Evolutionary conservation across 1,140 invertebrate species (phyloP), one percentile per base, ranked within the genome.

Genomic region (Drosophila sulfurigaster): DNA sequence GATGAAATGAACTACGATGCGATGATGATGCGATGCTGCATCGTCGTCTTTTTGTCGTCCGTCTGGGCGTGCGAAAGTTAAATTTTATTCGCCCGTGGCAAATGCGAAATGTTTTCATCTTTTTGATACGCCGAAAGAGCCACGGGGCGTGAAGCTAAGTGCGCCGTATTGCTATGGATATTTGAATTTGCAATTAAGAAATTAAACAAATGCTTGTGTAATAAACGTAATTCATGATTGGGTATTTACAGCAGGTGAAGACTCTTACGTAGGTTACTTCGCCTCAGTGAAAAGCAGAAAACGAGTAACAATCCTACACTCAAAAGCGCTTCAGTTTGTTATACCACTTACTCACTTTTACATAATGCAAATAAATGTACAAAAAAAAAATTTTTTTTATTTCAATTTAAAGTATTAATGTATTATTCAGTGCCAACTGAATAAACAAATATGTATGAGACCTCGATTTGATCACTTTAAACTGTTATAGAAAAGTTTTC

Each of bases 31-130:
- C 35, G 20, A 8, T 69, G 67, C 67, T 25, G 20, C 20, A 25
- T 25, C 20, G 59, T 10, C 56, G 68, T 69, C 75, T 69, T 71
- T 75, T 82, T 79, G 48, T 85, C 35, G 48, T 51, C 8, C 25
- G 2, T 35, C 52, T 70, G 65, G 69, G 15, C 63, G 73, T 87
- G 83, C 83, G 82, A 87, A 87, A 88, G 83, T 69, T 56, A 20
- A 38, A 30, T 59, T 41, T 38, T 35, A 11, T 57, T 62, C 54
- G 57, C 57, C 57, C 41, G 16, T 41, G 62, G 15, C 62, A 54
- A 25, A 52, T 59, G 48, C 65, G 49, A 58, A 67, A 28, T 66
- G 10, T 54, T 56, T 56, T 8, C 2, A 20, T 41, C 1, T 51
- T 48, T 51, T 66, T 58, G 51, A 73, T 59, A 45, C 28, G 68